phyloP scores from a whole-genome alignment of 2,888 invertebrate species.

The Lordiphosa andalusiaca region DNA sequence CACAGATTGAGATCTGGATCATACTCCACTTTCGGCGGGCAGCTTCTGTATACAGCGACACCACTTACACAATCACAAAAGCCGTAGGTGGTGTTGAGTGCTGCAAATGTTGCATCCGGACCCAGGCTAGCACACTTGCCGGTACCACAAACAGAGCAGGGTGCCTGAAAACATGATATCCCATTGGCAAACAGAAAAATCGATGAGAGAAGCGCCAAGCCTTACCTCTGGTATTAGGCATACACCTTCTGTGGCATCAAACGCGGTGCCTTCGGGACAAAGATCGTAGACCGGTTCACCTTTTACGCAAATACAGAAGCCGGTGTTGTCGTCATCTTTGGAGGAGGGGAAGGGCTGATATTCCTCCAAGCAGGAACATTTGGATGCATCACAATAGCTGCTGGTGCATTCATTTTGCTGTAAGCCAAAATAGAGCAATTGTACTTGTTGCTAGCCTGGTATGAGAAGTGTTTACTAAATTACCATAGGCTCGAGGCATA shows the following conservation, averaged over 20 bases:
- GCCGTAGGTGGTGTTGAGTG: constrained; percentile 32
- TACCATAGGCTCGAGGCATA: constrained; percentile 11
- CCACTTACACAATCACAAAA: constrained; percentile 38
- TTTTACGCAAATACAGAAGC: constrained; percentile 64
- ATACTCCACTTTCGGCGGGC: constrained; percentile 16
- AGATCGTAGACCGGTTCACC: constrained; percentile 23
- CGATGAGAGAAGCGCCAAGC: no score
- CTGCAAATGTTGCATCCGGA: constrained; percentile 14
- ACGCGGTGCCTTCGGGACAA: constrained; percentile 23
- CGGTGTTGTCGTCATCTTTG: constrained; percentile 11
- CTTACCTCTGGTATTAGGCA: constrained; percentile 44
- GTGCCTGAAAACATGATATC: constrained; percentile 26
- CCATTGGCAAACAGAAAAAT: no score
- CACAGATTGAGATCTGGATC: not conserved
- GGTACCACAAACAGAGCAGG: constrained; percentile 28
- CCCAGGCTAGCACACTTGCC: constrained; percentile 22
- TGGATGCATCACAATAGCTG: constrained; percentile 25
- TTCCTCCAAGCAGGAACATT: constrained; percentile 27
- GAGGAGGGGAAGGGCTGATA: constrained; percentile 30
- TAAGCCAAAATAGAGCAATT: no score
- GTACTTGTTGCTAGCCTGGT: no score
- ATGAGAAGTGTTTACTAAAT: not conserved
- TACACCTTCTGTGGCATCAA: not conserved
- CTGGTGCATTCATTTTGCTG: constrained; percentile 3
- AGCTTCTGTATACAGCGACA: constrained; percentile 20